Evolutionary conservation across 2,888 invertebrate genomes (phyloP).

Genomic region (Glaucopsyche alexis): DNA sequence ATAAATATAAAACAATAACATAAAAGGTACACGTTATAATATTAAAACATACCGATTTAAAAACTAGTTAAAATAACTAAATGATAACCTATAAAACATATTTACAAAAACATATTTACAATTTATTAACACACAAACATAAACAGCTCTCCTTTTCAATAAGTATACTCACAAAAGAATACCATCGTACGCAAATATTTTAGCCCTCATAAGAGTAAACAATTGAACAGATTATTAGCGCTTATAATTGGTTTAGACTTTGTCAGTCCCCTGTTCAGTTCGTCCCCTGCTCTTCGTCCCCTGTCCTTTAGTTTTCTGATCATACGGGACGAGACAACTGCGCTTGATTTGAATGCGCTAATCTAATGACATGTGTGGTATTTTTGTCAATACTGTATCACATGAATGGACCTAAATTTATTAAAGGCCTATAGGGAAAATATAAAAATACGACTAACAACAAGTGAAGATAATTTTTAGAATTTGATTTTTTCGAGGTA

Average conservation of each 20-base stretch:
- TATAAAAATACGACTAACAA: background rate
- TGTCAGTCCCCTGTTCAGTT: constrained; percentile 44
- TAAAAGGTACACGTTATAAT: too few relatives aligned
- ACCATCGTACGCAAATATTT: constrained; percentile 21
- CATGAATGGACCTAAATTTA: constrained; percentile 16
- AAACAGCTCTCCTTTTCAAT: background rate
- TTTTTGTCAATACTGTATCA: constrained; percentile 24
- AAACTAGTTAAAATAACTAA: too few relatives aligned
- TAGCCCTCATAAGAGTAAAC: constrained; percentile 42
- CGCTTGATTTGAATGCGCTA: constrained; percentile 60
- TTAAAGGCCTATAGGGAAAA: background rate
- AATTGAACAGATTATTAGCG: constrained; percentile 65
- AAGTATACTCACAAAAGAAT: constrained; percentile 3
- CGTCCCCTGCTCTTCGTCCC: constrained; percentile 24
- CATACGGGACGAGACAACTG: constrained; percentile 43
- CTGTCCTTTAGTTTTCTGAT: background rate
- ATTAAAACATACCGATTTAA: too few relatives aligned
- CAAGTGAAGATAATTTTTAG: background rate
- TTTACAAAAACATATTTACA: too few relatives aligned
- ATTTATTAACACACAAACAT: background rate
- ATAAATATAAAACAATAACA: too few relatives aligned
- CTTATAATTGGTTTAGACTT: constrained; percentile 69
- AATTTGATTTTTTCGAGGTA: background rate
- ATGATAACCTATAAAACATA: too few relatives aligned
- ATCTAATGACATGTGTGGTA: constrained; percentile 38